Evolutionary conservation across 2,888 invertebrate genomes (phyloP).

Genomic region (Drosophila vallismaia): DNA sequence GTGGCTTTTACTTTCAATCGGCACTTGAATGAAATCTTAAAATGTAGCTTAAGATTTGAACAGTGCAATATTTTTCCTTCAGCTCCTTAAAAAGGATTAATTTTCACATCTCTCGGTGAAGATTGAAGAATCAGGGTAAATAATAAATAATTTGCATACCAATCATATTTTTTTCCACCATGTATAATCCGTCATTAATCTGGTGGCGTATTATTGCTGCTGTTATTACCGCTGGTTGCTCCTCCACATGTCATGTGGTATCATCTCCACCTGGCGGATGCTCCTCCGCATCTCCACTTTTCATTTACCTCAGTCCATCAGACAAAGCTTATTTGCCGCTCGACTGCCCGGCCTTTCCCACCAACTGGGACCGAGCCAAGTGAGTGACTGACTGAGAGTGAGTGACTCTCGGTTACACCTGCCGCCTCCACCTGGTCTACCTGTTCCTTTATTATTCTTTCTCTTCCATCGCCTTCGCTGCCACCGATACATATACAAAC

Average conservation of each 20-base stretch:
- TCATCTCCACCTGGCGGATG: constrained; percentile 42
- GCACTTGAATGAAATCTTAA: no score
- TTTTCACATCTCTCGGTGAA: not conserved
- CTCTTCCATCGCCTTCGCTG: constrained; percentile 28
- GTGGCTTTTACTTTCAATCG: no score
- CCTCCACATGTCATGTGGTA: constrained; percentile 48
- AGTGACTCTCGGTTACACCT: constrained; percentile 9
- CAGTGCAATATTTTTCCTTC: no score
- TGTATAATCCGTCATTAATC: constrained; percentile 28
- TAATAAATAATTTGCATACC: not conserved
- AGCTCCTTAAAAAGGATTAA: not conserved
- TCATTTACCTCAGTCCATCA: constrained; percentile 61
- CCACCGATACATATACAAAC: constrained; percentile 1
- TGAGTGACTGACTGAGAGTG: constrained; percentile 21
- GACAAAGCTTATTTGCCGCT: constrained; percentile 52
- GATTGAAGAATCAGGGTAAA: no score
- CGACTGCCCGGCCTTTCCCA: constrained; percentile 38
- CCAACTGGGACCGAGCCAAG: constrained; percentile 1
- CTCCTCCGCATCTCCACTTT: constrained; percentile 26
- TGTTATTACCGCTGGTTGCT: constrained; percentile 30
- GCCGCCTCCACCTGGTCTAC: not conserved
- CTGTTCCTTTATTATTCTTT: constrained; percentile 35
- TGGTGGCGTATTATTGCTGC: constrained; percentile 31
- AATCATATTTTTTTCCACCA: not conserved
- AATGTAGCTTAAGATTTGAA: no score